These are phyloP conservation scores for Pyrrhia umbra DNA, from an alignment of 2,888 invertebrate genomes.

Conservation along the genomic window DNA sequence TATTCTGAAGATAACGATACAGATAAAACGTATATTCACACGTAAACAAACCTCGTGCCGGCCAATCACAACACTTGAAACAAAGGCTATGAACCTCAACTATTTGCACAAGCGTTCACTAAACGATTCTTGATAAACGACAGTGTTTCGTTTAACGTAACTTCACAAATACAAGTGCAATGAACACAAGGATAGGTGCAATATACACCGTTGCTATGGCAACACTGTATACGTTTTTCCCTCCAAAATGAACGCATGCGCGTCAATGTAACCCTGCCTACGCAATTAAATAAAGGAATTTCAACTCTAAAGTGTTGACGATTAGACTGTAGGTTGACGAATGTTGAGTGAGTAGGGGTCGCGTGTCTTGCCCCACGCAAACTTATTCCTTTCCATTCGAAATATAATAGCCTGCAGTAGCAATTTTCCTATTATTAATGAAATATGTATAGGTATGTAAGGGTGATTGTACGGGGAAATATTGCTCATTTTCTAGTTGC, in stretches of 20 bases:
- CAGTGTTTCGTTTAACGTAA: slow-evolving; percentile 62
- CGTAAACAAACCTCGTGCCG: slow-evolving; percentile 68
- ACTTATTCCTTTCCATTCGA: slow-evolving; percentile 72
- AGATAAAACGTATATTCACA: slow-evolving; percentile 63
- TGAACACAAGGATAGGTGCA: slow-evolving; percentile 72
- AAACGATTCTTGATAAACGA: slow-evolving; percentile 61
- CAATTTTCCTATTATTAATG: slow-evolving; percentile 85
- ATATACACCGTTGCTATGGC: slow-evolving; percentile 78
- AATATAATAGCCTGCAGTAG: slow-evolving; percentile 82
- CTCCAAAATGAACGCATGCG: slow-evolving; percentile 89
- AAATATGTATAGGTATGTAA: slow-evolving; percentile 67
- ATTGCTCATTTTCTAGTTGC: slow-evolving; percentile 76
- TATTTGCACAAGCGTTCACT: slow-evolving; percentile 59
- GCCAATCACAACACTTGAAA: slow-evolving; percentile 74
- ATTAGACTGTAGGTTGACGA: slow-evolving; percentile 42
- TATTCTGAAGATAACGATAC: slow-evolving; percentile 37
- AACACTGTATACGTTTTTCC: slow-evolving; percentile 86
- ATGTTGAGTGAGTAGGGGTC: slow-evolving; percentile 64
- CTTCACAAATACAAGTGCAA: slow-evolving; percentile 64
- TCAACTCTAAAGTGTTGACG: slow-evolving; percentile 57
- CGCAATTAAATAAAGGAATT: slow-evolving; percentile 52
- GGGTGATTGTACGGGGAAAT: slow-evolving; percentile 67
- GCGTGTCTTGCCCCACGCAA: slow-evolving; percentile 79
- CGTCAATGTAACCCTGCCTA: slow-evolving; percentile 60
- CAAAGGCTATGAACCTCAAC: slow-evolving; percentile 71